Evolutionary conservation across 2,113 vertebrate genomes (phyloP).

Genomic region (Ctenomys sociabilis): DNA sequence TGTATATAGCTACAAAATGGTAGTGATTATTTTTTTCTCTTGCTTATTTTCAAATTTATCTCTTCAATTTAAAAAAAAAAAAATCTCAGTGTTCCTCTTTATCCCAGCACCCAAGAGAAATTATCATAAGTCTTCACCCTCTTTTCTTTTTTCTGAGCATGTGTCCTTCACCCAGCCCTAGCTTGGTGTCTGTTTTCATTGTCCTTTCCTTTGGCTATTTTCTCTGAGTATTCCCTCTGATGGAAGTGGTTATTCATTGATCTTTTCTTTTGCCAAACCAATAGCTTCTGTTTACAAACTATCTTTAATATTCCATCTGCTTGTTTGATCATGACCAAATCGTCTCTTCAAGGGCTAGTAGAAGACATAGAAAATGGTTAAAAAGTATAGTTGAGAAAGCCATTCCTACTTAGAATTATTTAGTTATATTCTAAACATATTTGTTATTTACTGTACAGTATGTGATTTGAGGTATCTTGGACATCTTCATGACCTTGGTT

Average conservation of each 20-base stretch:
- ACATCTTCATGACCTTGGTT: conserved; percentile 7
- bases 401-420: background rate
- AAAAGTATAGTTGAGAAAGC: background rate
- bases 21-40: conserved; percentile 19
- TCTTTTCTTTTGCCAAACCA: background rate
- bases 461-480: background rate
- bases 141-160: background rate
- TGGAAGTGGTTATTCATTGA: background rate
- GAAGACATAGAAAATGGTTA: background rate
- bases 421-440: background rate
- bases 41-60: conserved; percentile 39
- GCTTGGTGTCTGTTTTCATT: conserved; percentile 37
- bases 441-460: background rate
- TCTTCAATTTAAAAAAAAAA: too few relatives aligned
- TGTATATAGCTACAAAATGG: background rate
- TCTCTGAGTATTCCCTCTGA: conserved; percentile 12
- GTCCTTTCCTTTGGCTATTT: background rate
- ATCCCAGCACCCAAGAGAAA: background rate
- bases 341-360: conserved; percentile 39
- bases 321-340: background rate
- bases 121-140: background rate
- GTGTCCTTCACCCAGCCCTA: background rate
- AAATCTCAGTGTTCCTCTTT: conserved; percentile 47
- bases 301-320: conserved; percentile 24
- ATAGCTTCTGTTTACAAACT: conserved; percentile 23